Conservation (phyloP, 2,888 invertebrate genomes). For the Biston betularia region DNA sequence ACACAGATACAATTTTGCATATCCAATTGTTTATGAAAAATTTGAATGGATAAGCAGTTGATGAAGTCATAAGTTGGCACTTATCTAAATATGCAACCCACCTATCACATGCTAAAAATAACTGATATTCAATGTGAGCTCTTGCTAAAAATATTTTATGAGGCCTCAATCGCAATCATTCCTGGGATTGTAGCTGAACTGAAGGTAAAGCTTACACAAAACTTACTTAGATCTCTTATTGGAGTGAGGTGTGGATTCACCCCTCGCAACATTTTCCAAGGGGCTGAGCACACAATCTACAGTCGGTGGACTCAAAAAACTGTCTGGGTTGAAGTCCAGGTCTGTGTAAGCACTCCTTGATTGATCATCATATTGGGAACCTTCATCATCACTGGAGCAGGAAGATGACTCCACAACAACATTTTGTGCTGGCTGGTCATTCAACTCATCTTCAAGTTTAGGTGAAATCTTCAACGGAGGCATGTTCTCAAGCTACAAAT, state of each 20-base stretch:
- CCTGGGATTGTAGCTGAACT: slow-evolving; percentile 20
- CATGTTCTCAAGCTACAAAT: slow-evolving; percentile 79
- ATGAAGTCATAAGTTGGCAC: slow-evolving; percentile 43
- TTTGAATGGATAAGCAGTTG: slow-evolving; percentile 35
- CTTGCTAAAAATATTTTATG: slow-evolving; percentile 47
- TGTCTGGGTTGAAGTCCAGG: slow-evolving; percentile 78
- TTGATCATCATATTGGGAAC: slow-evolving; percentile 70
- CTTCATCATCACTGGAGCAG: slow-evolving; percentile 78
- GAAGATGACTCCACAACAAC: slow-evolving; percentile 79
- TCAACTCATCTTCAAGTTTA: slow-evolving; percentile 62
- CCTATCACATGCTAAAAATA: slow-evolving; percentile 47
- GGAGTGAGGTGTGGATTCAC: slow-evolving; percentile 81
- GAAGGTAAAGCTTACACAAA: slow-evolving; percentile 3
- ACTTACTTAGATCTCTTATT: slow-evolving; percentile 78
- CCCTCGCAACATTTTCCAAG: slow-evolving; percentile 81
- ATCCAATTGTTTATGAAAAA: slow-evolving; percentile 22
- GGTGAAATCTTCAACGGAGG: slow-evolving; percentile 73
- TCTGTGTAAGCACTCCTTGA: slow-evolving; percentile 76
- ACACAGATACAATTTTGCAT: slow-evolving; percentile 33
- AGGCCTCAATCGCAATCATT: slow-evolving; percentile 37
- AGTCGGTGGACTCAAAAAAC: slow-evolving; percentile 81
- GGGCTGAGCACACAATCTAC: slow-evolving; percentile 81
- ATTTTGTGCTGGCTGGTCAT: slow-evolving; percentile 72
- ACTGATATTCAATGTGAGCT: slow-evolving; percentile 42
- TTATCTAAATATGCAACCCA: slow-evolving; percentile 46